Percentiles rank a stretch among this genome's conserved stretches.
Conservation (phyloP, 1,140 invertebrate genomes). For the Platyura marginata region DNA sequence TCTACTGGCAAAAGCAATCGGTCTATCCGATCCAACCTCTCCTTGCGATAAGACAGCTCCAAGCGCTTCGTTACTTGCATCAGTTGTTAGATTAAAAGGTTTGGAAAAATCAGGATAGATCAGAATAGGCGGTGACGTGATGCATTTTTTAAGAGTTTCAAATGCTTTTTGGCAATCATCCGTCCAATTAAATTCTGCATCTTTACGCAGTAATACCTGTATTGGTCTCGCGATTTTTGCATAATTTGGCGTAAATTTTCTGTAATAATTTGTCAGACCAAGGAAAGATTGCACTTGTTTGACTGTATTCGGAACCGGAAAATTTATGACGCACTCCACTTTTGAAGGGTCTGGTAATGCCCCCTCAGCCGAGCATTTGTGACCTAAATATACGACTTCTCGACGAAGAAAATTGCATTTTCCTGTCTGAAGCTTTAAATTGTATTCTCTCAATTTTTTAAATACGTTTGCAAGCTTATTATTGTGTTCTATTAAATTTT, state of each 20-base stretch:
- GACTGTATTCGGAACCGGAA: conserved; percentile 8
- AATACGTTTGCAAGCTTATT: background rate
- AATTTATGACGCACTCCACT: conserved; percentile 5
- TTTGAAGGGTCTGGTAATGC: conserved; percentile 4
- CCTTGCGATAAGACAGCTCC: conserved; percentile 10
- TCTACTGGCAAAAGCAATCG: conserved; percentile 22
- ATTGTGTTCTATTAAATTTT: background rate
- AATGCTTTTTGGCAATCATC: conserved; percentile 2
- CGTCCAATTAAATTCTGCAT: background rate
- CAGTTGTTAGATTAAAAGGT: background rate
- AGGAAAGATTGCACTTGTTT: conserved; percentile 10
- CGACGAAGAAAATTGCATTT: conserved; percentile 9
- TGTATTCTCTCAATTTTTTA: background rate
- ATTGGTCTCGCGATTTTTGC: conserved; percentile 7
- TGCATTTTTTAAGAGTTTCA: conserved; percentile 4
- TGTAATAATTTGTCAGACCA: conserved; percentile 9
- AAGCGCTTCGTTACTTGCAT: conserved; percentile 1
- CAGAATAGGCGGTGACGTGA: conserved; percentile 12
- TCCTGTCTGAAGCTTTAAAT: conserved; percentile 10
- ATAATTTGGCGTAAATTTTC: conserved; percentile 12
- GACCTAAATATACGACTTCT: conserved; percentile 9
- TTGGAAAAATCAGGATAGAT: background rate
- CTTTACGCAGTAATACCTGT: background rate
- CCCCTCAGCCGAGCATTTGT: conserved; percentile 1
- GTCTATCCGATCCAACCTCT: too few relatives aligned